Evolutionary conservation across 2,113 vertebrate species (phyloP).

Genomic region (Otus sunia): DNA sequence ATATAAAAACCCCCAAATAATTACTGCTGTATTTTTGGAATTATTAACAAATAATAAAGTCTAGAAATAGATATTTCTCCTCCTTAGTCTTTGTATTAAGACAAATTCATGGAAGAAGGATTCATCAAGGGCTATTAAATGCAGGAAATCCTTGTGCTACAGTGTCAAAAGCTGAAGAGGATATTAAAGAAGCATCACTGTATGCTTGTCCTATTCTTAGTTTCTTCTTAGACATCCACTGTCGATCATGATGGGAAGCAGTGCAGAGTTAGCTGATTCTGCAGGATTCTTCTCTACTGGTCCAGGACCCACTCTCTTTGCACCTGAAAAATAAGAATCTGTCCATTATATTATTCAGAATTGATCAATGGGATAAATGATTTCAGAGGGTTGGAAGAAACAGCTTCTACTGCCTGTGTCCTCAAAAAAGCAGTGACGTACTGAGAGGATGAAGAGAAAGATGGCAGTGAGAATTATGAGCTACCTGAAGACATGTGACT

Average conservation of each 20-base stretch:
- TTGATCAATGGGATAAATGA: not conserved
- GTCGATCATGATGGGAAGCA: rapidly evolving
- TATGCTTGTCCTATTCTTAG: not conserved
- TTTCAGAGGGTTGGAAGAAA: not conserved
- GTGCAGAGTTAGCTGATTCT: not conserved
- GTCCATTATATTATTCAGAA: not conserved
- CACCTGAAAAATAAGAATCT: not conserved
- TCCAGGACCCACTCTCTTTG: not conserved
- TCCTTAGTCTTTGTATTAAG: not conserved
- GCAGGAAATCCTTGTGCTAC: not conserved
- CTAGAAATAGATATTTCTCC: not conserved
- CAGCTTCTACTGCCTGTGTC: not conserved
- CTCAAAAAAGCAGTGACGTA: not conserved
- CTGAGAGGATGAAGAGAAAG: not conserved
- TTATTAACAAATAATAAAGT: not conserved
- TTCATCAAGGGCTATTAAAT: not conserved
- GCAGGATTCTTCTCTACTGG: not conserved
- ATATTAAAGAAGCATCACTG: not conserved
- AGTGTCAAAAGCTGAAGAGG: not conserved
- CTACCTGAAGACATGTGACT: not conserved
- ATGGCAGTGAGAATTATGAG: not conserved
- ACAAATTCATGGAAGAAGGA: slow-evolving; percentile 7
- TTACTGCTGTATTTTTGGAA: not conserved
- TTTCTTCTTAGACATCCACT: not conserved
- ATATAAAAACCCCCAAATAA: not conserved